Percentiles rank a stretch among this genome's conserved stretches.
Conservation (phyloP, 2,797 vertebrate species). For the Ctenopoma multispine region DNA sequence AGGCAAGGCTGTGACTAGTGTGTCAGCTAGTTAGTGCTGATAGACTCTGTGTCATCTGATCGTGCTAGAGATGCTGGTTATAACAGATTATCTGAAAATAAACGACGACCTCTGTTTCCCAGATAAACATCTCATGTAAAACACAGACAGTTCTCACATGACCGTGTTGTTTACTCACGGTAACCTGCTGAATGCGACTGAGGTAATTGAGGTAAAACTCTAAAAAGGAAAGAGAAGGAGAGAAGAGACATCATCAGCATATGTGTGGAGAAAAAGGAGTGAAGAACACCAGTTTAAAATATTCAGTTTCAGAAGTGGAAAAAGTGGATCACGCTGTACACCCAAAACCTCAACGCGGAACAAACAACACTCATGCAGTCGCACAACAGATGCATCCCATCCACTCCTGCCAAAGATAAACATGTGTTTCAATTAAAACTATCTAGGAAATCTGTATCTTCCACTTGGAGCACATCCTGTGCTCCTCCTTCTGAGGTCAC, state of each 20-base stretch:
- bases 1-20: not conserved
- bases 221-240: not conserved
- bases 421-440: constrained; percentile 65
- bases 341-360: constrained; percentile 16
- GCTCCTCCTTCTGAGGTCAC: constrained; percentile 78
- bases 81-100: not conserved
- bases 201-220: not conserved
- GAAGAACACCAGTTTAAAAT: not conserved
- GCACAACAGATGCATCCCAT: constrained; percentile 63
- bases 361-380: constrained; percentile 36
- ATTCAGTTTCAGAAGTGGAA: not conserved
- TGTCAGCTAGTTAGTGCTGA: not conserved
- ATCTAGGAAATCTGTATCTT: constrained; percentile 80
- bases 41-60: constrained; percentile 22
- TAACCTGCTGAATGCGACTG: constrained; percentile 3
- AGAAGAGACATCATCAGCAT: not conserved
- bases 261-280: not conserved
- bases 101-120: constrained; percentile 27
- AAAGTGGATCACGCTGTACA: not conserved
- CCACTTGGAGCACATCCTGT: constrained; percentile 77
- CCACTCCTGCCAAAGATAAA: constrained; percentile 43
- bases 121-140: constrained; percentile 15
- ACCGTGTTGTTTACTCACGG: constrained; percentile 38
- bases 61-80: not conserved
- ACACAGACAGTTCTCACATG: constrained; percentile 15